Conservation (phyloP, 92 coral and sea anemone species). For the Palythoa grandis region DNA sequence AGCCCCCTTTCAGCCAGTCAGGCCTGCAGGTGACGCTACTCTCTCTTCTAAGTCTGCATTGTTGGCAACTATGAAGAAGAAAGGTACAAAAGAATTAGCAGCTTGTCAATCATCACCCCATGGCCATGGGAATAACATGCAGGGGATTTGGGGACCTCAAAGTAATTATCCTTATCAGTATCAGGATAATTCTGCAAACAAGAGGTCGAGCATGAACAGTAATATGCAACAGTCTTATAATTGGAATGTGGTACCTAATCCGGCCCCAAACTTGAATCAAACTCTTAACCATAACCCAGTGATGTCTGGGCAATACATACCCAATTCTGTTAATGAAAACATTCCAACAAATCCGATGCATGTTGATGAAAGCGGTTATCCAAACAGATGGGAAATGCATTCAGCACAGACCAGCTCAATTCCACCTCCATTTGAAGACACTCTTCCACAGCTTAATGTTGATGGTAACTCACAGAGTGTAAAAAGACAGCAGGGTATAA, state of each 20-base stretch:
- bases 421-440: conserved; percentile 85
- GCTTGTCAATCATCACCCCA: conserved; percentile 22
- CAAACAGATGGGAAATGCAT: conserved; percentile 26
- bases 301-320: conserved; percentile 39
- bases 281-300: conserved; percentile 35
- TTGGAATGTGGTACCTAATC: conserved; percentile 38
- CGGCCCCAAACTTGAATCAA: conserved; percentile 26
- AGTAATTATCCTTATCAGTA: conserved; percentile 16
- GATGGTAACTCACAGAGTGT: conserved; percentile 35
- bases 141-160: conserved; percentile 17
- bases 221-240: conserved; percentile 34
- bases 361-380: conserved; percentile 18
- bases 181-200: conserved; percentile 3
- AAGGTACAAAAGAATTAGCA: conserved; percentile 23
- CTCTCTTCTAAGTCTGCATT: conserved; percentile 40
- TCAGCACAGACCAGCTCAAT: conserved; percentile 49
- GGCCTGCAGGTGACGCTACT: conserved; percentile 26
- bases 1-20: conserved; percentile 22
- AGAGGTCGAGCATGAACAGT: conserved; percentile 18
- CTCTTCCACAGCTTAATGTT: conserved; percentile 67
- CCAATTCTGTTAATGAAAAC: conserved; percentile 24
- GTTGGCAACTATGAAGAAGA: conserved; percentile 33
- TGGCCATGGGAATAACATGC: conserved; percentile 27
- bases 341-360: not conserved
- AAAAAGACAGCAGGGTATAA: conserved; percentile 48